phyloP scores from a whole-genome alignment of 2,797 vertebrate genomes.

The Momotus momota region DNA sequence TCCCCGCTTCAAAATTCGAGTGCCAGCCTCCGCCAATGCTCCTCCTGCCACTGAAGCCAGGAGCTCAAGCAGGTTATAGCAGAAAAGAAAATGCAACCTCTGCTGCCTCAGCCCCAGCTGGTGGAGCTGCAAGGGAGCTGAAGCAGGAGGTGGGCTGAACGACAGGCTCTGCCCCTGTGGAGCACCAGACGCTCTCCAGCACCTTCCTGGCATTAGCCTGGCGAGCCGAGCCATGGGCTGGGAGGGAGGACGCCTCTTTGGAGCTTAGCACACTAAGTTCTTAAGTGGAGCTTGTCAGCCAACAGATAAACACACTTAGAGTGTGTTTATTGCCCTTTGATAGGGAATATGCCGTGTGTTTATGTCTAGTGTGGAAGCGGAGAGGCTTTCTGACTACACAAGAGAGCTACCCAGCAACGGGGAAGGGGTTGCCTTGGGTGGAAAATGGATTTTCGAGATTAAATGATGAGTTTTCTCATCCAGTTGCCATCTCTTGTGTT shows the following conservation, averaged over 20 bases:
- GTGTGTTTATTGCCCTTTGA: conserved; percentile 15
- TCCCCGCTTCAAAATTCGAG: accelerated
- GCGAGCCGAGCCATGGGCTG: accelerated
- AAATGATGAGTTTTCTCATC: background rate
- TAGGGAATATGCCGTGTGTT: background rate
- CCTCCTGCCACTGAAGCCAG: accelerated
- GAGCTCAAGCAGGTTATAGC: background rate
- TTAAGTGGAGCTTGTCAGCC: background rate
- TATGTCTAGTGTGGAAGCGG: background rate
- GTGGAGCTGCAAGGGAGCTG: background rate
- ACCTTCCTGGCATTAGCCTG: background rate
- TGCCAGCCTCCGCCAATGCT: background rate
- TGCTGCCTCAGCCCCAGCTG: background rate
- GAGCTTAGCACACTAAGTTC: background rate
- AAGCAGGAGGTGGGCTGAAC: background rate
- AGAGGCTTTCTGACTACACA: background rate
- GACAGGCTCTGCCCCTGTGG: background rate
- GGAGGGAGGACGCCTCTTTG: background rate
- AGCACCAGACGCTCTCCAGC: background rate
- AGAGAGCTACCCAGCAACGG: background rate
- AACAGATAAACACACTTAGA: conserved; percentile 39
- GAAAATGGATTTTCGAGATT: background rate
- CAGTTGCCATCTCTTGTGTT: background rate
- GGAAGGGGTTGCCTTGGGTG: background rate
- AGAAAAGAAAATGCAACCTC: accelerated